Base-by-base conservation (phyloP, 2,888 invertebrate genomes). In the Anagyrus pseudococci region DNA sequence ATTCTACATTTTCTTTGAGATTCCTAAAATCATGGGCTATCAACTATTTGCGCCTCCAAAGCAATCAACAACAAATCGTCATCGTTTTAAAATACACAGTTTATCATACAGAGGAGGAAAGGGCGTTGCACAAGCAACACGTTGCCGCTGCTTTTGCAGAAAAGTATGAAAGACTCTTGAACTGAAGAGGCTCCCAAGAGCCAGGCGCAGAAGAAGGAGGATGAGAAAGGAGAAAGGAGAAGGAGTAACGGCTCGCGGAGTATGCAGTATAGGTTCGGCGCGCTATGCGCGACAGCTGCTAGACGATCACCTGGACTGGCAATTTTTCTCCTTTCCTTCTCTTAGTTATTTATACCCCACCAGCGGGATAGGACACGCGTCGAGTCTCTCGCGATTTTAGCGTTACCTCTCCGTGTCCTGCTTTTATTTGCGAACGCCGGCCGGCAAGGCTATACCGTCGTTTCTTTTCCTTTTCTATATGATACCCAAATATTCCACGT, bases 181-280 rank as follows among this genome's bases (percentile, higher is more conserved):
- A 7, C 6, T 10, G 29, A 29, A 4, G 29, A 7, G 29, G 6
- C 4, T 29, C 29, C 4, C 33, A 15, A 8, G 33, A 37, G 33
- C 8, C 8, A 13, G 33, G 8, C 33, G 8, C 4, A 2, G 33
- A 2, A 15, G 13, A 2, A 10, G 33, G 13, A 15, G 8, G 4
- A 4, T 15, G 33, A 37, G 33, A 37, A 29, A 10, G 6, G 29
- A 29, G 29, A 29, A 10, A 29, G 29, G 29, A 7, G 33, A 4
- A 8, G 22, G 68, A 72, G 70, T 75, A 77, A 75, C 75, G 73
- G 75, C n/a, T n/a, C n/a, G n/a, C n/a, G n/a, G n/a, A n/a, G n/a
- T n/a, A n/a, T n/a, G n/a, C n/a, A n/a, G n/a, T n/a, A 68, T 68
- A 69, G 68, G 41, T 44, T 58, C n/a, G n/a, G 62, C 68, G 60